Percentiles rank a stretch among this genome's conserved stretches.
Conservation (phyloP, 53 echinoderm and acorn worm species). For the Patiria pectinifera region DNA sequence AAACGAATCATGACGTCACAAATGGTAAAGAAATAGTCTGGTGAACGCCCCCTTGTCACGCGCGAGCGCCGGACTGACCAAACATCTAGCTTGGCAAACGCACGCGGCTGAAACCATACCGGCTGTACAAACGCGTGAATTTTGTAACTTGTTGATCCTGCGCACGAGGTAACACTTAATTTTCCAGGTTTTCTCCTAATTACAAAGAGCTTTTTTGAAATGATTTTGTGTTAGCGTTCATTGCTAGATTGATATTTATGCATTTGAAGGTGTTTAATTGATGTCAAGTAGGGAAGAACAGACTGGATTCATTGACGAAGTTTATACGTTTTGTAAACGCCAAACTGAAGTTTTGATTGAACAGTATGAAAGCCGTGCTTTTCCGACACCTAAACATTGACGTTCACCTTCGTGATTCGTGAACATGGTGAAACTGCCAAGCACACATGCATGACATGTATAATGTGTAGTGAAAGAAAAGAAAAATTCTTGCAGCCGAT, state of each 20-base stretch:
- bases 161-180: neutral
- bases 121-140: slow-evolving; percentile 2
- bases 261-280: neutral
- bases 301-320: neutral
- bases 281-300: neutral
- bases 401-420: no score
- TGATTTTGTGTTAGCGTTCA: neutral
- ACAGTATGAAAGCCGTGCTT: neutral
- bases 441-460: no score
- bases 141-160: neutral
- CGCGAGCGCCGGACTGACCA: no score
- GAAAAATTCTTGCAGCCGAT: no score
- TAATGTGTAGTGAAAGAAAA: no score
- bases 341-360: no score
- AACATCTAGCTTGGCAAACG: neutral
- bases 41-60: neutral
- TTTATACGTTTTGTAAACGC: neutral
- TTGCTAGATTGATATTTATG: neutral
- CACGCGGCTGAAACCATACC: slow-evolving; percentile 11
- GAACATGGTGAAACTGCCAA: no score
- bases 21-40: neutral
- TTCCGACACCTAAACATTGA: neutral
- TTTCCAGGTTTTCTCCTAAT: neutral
- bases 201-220: neutral
- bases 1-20: neutral